Evolutionary conservation across 2,113 vertebrate genomes (phyloP).

Genomic region (Nothoprocta pentlandii): DNA sequence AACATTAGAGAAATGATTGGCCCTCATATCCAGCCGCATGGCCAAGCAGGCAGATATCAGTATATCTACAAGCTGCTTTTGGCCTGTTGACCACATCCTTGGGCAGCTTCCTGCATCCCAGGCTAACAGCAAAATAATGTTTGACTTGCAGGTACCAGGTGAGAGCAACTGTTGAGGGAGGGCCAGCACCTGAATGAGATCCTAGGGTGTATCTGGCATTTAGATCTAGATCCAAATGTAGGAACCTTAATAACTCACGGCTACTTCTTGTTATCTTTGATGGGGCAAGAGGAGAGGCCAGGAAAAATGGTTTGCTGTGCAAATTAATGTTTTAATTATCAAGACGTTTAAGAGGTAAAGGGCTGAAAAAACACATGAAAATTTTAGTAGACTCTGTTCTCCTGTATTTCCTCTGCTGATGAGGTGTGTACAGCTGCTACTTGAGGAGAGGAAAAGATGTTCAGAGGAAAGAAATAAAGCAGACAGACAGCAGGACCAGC

Average conservation of each 20-base stretch:
- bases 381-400: not conserved
- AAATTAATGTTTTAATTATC: not conserved
- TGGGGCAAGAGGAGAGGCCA: not conserved
- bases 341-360: not conserved
- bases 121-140: not conserved
- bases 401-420: not conserved
- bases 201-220: not conserved
- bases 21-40: not conserved
- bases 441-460: not conserved
- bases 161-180: not conserved
- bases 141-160: not conserved
- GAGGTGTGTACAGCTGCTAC: not conserved
- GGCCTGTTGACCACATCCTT: not conserved
- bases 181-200: not conserved
- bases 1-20: not conserved
- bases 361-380: not conserved
- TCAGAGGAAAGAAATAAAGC: not conserved
- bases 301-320: not conserved
- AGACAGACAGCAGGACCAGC: not conserved
- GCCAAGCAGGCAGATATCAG: not conserved
- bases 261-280: not conserved
- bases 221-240: not conserved
- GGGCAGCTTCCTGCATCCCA: not conserved
- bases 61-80: not conserved
- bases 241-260: not conserved